phyloP scores from a whole-genome alignment of 1,140 invertebrate species.

The Drosophila bifasciata region DNA sequence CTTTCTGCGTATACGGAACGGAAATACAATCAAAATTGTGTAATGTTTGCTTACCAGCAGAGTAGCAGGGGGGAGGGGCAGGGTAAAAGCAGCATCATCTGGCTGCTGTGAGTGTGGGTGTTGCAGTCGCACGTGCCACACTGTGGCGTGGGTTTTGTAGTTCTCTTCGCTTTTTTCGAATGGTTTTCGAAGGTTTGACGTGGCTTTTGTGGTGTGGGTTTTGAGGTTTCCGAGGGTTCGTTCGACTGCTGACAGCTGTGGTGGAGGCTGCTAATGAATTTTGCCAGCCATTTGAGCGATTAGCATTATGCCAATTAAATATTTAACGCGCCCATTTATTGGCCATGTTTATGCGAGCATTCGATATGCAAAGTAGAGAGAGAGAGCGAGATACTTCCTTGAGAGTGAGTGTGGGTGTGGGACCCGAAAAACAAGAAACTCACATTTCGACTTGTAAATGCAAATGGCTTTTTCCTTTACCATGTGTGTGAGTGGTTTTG shows the following conservation, averaged over 20 bases:
- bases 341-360: slow-evolving; percentile 50
- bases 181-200: slow-evolving; percentile 27
- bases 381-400: not conserved
- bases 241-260: slow-evolving; percentile 52
- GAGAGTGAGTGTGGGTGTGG: not conserved
- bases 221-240: slow-evolving; percentile 36
- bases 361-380: slow-evolving; percentile 62
- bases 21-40: slow-evolving; percentile 82
- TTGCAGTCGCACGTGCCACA: slow-evolving; percentile 32
- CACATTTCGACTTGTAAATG: slow-evolving; percentile 63
- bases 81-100: slow-evolving; percentile 6
- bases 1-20: slow-evolving; percentile 71
- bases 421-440: slow-evolving; percentile 42
- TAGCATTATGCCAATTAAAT: slow-evolving; percentile 73
- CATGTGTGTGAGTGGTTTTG: not conserved
- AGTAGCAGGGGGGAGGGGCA: slow-evolving; percentile 5
- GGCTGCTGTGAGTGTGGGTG: not conserved
- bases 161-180: slow-evolving; percentile 21
- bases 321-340: slow-evolving; percentile 73
- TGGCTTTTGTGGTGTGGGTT: slow-evolving; percentile 29
- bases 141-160: slow-evolving; percentile 46
- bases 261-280: slow-evolving; percentile 65
- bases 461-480: slow-evolving; percentile 56
- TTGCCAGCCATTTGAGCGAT: slow-evolving; percentile 72
- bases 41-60: slow-evolving; percentile 71